phyloP scores from a whole-genome alignment of 2,888 invertebrate species.

The Crossocerus cetratus region DNA sequence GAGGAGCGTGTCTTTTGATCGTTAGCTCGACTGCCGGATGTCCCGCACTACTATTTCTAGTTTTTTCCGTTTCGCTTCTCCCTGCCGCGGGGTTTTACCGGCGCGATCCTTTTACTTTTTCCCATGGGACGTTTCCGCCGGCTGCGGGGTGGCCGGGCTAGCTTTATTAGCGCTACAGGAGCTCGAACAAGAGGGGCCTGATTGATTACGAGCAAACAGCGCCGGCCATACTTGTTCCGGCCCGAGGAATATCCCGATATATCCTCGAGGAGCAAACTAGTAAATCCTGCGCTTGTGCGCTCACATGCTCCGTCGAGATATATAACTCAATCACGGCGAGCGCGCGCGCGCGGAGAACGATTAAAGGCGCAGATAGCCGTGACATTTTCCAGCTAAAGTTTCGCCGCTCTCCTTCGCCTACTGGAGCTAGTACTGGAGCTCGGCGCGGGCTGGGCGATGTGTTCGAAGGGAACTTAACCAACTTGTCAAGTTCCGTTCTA shows the following conservation, averaged over 20 bases:
- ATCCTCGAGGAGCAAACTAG: neutral
- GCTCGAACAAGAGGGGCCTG: neutral
- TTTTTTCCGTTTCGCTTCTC: too few species aligned
- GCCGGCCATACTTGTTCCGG: neutral
- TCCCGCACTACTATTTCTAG: too few species aligned
- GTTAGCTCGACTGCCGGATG: constrained; percentile 14
- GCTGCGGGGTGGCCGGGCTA: constrained; percentile 6
- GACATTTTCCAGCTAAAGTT: neutral
- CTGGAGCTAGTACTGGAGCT: too few species aligned
- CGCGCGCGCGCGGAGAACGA: too few species aligned
- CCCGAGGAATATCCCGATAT: neutral
- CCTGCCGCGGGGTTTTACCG: too few species aligned
- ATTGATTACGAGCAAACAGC: constrained; percentile 28
- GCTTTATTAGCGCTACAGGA: constrained; percentile 30
- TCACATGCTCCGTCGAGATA: too few species aligned
- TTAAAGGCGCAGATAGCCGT: too few species aligned
- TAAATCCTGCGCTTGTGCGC: too few species aligned
- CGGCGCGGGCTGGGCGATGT: too few species aligned
- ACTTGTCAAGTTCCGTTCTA: constrained; percentile 14
- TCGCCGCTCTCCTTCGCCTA: neutral
- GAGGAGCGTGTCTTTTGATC: constrained; percentile 20
- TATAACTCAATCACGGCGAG: too few species aligned
- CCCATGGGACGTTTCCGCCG: constrained; percentile 16
- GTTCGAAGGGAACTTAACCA: constrained; percentile 16
- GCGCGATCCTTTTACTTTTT: neutral